Evolutionary conservation across 1,140 invertebrate species (phyloP).

Genomic region (Drosophila subpulchrella): DNA sequence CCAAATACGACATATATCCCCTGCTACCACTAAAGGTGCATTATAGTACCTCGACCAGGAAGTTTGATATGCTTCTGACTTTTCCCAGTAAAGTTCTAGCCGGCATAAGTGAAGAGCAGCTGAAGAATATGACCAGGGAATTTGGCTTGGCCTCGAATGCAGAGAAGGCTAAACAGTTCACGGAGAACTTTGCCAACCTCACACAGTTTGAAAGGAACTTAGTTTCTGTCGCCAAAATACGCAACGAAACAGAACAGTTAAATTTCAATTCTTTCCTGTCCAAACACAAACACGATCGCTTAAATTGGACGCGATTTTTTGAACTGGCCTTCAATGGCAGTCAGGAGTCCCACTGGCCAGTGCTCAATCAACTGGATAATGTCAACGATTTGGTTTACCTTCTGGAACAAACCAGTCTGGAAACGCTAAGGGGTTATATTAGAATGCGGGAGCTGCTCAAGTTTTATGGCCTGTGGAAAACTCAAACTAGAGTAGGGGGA

Average conservation of each 20-base stretch:
- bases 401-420: constrained; percentile 41
- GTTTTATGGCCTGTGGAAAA: constrained; percentile 69
- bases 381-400: constrained; percentile 59
- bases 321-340: constrained; percentile 72
- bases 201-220: constrained; percentile 65
- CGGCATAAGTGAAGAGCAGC: constrained; percentile 22
- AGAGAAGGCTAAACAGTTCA: constrained; percentile 20
- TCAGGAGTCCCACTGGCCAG: constrained; percentile 42
- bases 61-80: constrained; percentile 55
- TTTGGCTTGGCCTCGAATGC: constrained; percentile 40
- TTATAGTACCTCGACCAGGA: constrained; percentile 54
- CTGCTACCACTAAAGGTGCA: constrained; percentile 70
- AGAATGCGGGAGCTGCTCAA: constrained; percentile 56
- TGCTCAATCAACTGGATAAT: constrained; percentile 59
- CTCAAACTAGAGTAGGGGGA: constrained; percentile 20
- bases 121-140: constrained; percentile 66
- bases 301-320: constrained; percentile 76
- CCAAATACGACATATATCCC: constrained; percentile 62
- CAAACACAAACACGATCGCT: constrained; percentile 57
- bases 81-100: constrained; percentile 35
- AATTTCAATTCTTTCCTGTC: constrained; percentile 52
- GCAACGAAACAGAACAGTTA: constrained; percentile 58
- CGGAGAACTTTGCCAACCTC: constrained; percentile 45
- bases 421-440: constrained; percentile 49
- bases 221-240: constrained; percentile 10